Conservation (phyloP, 2,888 invertebrate genomes). For the Eueremaeus valkanovi region DNA sequence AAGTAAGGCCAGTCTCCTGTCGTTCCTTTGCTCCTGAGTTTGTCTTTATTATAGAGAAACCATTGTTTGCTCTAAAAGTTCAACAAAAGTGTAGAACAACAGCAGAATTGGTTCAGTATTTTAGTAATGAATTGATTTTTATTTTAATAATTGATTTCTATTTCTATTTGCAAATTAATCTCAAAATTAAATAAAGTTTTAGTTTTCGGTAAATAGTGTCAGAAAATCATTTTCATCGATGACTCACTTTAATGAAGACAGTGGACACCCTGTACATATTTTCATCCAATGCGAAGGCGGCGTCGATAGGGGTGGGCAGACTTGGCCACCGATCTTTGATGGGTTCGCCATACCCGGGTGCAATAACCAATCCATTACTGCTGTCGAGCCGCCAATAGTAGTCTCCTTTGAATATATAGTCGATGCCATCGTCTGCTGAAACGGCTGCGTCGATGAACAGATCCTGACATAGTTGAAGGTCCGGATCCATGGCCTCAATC, state of each 20-base stretch:
- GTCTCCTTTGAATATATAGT: not conserved
- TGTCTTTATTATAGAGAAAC: not conserved
- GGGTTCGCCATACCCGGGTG: too few species aligned
- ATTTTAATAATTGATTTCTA: not conserved
- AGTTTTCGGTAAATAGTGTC: too few species aligned
- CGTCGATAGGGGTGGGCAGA: not conserved
- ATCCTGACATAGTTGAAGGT: not conserved
- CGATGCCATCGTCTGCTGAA: not conserved
- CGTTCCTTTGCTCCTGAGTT: not conserved
- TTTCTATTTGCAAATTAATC: not conserved
- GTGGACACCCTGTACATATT: not conserved
- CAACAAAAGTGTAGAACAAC: too few species aligned
- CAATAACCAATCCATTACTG: too few species aligned
- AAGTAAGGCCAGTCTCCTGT: not conserved
- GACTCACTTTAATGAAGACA: not conserved
- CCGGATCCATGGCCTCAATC: not conserved
- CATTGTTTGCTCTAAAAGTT: not conserved
- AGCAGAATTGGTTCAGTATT: too few species aligned
- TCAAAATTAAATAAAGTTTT: too few species aligned
- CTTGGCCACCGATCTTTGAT: not conserved
- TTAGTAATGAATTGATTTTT: not conserved
- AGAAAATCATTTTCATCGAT: too few species aligned
- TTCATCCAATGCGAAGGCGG: slow-evolving; percentile 7
- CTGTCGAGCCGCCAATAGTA: not conserved
- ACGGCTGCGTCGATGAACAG: not conserved